Base-by-base conservation (phyloP, 2,888 invertebrate species). In the Euproctis similis region DNA sequence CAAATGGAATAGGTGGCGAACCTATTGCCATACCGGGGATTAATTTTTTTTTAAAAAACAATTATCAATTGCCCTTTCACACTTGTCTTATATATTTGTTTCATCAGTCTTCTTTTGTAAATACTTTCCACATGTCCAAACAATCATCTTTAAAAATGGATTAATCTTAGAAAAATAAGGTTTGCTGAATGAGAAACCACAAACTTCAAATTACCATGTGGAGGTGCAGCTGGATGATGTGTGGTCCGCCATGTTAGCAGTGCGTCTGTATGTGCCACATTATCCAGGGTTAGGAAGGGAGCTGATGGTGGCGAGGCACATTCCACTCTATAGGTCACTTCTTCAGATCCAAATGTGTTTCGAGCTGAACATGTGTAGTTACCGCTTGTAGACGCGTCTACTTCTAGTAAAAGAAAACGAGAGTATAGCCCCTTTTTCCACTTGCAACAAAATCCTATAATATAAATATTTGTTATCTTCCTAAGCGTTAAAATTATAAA, bases 301-400 rank as follows among this genome's bases (percentile, higher is more conserved):
- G 91, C 86, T 38, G 86, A 75, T 0, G 94, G 94, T 6, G 92
- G 89, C 53, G 92, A 87, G 48, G 93, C 89, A 16, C 95, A 93
- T 43, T 91, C 88, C 23, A 96, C 86, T 8, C 90, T 88, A 63
- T 94, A 94, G 26, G 90, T 90, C 43, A 94, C 91, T 49, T 92
- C 91, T 69, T 95, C 95, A 24, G 90, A 90, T 1, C 95, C 95
- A 59, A 90, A 92, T 9, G 91, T 85, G 73, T 96, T 96, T 50
- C 91, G 91, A n/a, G 92, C 92, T 8, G 90, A 89, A 55, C 93
- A 93, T 8, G 92, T 91, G 71, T 92, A 93, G 85, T 93, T 93
- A 26, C 93, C 93, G 36, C 89, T 89, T 16, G 92, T 87, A 26
- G 90, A 88, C 35, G 88, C 86, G 48, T 92, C 92, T 29, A 91